Percentiles rank a stretch among this genome's conserved stretches.
Evolutionary conservation across 2,113 vertebrate genomes (phyloP).

Genomic region (Hippopotamus amphibius): DNA sequence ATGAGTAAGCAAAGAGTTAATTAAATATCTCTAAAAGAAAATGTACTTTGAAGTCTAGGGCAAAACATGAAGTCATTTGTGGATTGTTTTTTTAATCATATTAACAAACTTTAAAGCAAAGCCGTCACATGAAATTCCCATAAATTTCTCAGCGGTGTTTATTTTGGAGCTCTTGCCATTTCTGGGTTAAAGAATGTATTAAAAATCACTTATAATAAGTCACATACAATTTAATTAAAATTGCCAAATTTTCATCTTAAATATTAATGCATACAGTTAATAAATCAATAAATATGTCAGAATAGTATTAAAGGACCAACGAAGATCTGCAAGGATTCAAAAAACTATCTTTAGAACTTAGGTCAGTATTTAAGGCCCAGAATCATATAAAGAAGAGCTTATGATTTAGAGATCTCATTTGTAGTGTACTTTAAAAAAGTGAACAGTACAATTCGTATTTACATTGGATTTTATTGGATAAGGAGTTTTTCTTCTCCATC

Average conservation of each 20-base stretch:
- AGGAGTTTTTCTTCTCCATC: conserved; percentile 1
- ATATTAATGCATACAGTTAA: conserved; percentile 37
- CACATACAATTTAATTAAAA: conserved; percentile 37
- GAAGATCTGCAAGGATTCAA: conserved; percentile 12
- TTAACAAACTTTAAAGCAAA: conserved; percentile 64
- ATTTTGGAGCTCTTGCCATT: conserved; percentile 42
- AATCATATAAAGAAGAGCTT: not conserved
- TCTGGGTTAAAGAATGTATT: conserved; percentile 40
- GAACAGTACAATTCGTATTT: not conserved
- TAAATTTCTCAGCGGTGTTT: conserved; percentile 10
- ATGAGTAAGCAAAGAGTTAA: conserved; percentile 41
- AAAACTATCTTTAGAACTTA: conserved; percentile 44
- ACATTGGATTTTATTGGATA: conserved; percentile 44
- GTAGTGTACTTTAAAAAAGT: conserved; percentile 1
- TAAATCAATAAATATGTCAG: conserved; percentile 38
- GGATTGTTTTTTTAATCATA: conserved; percentile 37
- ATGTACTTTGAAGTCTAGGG: not conserved
- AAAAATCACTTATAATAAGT: conserved; percentile 36
- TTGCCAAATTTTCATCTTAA: conserved; percentile 49
- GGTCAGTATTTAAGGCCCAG: conserved; percentile 35
- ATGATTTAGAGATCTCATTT: conserved; percentile 48
- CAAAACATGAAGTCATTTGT: conserved; percentile 34
- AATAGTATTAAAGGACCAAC: conserved; percentile 33
- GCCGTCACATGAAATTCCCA: conserved; percentile 42
- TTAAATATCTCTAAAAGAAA: conserved; percentile 37